Evolutionary conservation across 2,797 vertebrate genomes (phyloP).

Genomic region (Melopsittacus undulatus): DNA sequence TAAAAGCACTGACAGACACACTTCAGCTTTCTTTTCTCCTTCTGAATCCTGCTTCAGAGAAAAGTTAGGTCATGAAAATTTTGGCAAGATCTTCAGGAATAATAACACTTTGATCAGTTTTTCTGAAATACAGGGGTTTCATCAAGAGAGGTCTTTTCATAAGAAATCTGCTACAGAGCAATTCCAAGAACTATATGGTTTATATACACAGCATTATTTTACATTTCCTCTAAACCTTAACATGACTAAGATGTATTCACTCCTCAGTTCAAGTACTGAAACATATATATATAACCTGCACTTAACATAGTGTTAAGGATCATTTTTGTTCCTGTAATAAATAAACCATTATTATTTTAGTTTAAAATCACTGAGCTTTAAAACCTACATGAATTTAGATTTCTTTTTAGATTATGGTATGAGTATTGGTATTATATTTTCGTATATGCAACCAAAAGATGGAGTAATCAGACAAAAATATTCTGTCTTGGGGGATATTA

Average conservation of each 20-base stretch:
- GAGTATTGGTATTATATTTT: not conserved
- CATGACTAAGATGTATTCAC: not conserved
- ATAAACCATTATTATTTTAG: slow-evolving; percentile 8
- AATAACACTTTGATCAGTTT: not conserved
- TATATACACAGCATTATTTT: not conserved
- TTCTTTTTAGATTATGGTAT: not conserved
- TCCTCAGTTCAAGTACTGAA: slow-evolving; percentile 16
- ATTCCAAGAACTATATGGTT: not conserved
- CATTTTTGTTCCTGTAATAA: not conserved
- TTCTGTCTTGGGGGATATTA: not conserved
- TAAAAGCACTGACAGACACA: not conserved
- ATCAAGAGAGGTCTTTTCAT: not conserved
- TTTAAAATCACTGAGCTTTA: slow-evolving; percentile 11
- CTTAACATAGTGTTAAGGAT: not conserved
- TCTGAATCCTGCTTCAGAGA: not conserved
- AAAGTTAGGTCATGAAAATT: not conserved
- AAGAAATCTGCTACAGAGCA: not conserved
- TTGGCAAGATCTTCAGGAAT: not conserved
- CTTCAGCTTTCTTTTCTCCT: not conserved
- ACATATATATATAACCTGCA: not conserved
- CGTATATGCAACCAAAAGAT: not conserved
- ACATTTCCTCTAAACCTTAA: slow-evolving; percentile 12
- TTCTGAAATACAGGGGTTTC: not conserved
- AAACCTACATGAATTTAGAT: slow-evolving; percentile 1
- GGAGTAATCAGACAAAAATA: not conserved